Conservation (phyloP, 2,113 vertebrate species). For the Puffinus mauretanicus region DNA sequence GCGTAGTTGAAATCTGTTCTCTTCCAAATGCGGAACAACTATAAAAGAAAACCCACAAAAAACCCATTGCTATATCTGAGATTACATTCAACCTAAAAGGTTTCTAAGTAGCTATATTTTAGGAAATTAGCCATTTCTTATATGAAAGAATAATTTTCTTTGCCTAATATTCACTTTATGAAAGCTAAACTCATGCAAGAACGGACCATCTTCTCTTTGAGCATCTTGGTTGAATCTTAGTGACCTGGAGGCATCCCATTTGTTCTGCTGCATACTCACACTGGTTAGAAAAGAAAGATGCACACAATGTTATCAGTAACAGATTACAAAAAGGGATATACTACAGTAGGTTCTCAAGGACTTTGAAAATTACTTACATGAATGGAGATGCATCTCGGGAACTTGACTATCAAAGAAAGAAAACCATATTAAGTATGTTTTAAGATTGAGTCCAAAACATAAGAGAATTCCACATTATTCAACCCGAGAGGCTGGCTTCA, state of each 20-base stretch:
- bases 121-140: neutral
- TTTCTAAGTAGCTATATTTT: neutral
- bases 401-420: conserved; percentile 69
- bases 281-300: conserved; percentile 69
- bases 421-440: neutral
- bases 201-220: conserved; percentile 93
- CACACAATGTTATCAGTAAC: neutral
- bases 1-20: neutral
- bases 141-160: neutral
- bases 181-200: neutral
- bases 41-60: neutral
- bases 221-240: conserved; percentile 95
- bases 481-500: neutral
- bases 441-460: neutral
- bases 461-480: neutral
- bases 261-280: conserved; percentile 90
- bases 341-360: neutral
- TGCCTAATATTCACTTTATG: neutral
- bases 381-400: conserved; percentile 90
- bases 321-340: neutral
- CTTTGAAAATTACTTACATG: conserved; percentile 77
- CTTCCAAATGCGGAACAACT: neutral
- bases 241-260: conserved; percentile 93
- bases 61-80: neutral
- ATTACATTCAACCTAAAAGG: neutral